A percentile compares a stretch with the other conserved stretches of the same genome.
phyloP scores from a whole-genome alignment of 2,797 vertebrate species.

The Paguma larvata region DNA sequence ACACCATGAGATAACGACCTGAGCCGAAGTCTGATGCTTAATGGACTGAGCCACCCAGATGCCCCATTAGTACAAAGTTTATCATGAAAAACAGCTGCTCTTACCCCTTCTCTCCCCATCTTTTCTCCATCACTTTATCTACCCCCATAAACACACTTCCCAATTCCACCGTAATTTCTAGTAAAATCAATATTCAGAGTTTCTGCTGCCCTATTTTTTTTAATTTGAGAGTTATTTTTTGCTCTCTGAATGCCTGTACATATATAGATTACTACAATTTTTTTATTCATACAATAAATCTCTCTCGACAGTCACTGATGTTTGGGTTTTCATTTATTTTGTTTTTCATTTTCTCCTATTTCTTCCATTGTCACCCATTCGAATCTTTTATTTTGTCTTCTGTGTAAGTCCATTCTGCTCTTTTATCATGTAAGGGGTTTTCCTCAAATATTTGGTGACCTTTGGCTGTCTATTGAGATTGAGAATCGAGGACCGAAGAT shows the following conservation, averaged over 20 bases:
- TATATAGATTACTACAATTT: neutral
- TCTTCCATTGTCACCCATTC: neutral
- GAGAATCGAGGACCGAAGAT: neutral
- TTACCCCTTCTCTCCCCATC: neutral
- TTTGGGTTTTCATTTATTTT: neutral
- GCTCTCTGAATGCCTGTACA: neutral
- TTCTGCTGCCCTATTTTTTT: neutral
- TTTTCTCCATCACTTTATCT: neutral
- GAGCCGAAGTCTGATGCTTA: too few relatives aligned
- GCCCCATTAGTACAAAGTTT: neutral
- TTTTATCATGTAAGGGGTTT: neutral
- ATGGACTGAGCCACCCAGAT: too few relatives aligned
- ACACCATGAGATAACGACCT: neutral
- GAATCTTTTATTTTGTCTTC: neutral
- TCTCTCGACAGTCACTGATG: neutral
- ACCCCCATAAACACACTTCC: neutral
- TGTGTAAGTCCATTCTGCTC: neutral
- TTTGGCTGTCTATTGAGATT: neutral
- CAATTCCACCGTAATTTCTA: neutral
- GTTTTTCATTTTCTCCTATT: slow-evolving; percentile 21
- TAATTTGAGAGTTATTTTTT: neutral
- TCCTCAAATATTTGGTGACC: neutral
- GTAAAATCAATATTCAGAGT: neutral
- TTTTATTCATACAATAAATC: neutral
- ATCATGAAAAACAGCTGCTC: neutral